Evolutionary conservation across 2,113 vertebrate species (phyloP), one percentile per base, ranked within the genome.

Genomic region (Ovibos moschatus): DNA sequence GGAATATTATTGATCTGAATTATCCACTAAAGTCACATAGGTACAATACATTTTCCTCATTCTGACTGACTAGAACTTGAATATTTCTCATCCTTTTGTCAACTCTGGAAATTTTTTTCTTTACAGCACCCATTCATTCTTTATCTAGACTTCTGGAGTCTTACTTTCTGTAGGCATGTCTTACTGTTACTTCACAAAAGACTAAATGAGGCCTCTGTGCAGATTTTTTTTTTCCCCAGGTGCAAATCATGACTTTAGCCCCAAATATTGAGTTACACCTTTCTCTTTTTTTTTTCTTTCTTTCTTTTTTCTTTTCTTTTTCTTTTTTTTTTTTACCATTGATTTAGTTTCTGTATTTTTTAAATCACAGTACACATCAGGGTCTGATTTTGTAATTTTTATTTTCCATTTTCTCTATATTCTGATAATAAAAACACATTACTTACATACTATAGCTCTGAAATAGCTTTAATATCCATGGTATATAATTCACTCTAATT

Each of bases 391-490:
- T 58, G 2, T 81, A 47, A 30, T 28, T 76, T 93, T 83, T 36
- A 92, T 43, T 58, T 19, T 85, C 28, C 2, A 62, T 90, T 96
- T 13, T 60, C 25, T 93, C 45, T 60, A 36, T 90, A 76, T 58
- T 64, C 51, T 90, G 40, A 91, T 51, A n/a, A 0, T n/a, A 88
- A 51, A 92, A 82, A 64, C 53, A 64, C 1, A 55, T 21, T 16
- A 96, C 87, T 95, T 91, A 82, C 13, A n/a, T 74, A 91, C 13
- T 33, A 11, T 36, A 90, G 7, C 30, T 91, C 19, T 84, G 21
- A 92, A 89, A 43, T 53, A 71, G 23, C 89, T 88, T 92, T 85
- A 71, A 92, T 81, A 87, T 53, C 7, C 8, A 64, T 30, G 10
- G 25, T n/a, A 64, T 53, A 1, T 60, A 71, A 58, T 27, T 85